Conservation (phyloP, 1,140 invertebrate species). For the Antheraea pernyi region DNA sequence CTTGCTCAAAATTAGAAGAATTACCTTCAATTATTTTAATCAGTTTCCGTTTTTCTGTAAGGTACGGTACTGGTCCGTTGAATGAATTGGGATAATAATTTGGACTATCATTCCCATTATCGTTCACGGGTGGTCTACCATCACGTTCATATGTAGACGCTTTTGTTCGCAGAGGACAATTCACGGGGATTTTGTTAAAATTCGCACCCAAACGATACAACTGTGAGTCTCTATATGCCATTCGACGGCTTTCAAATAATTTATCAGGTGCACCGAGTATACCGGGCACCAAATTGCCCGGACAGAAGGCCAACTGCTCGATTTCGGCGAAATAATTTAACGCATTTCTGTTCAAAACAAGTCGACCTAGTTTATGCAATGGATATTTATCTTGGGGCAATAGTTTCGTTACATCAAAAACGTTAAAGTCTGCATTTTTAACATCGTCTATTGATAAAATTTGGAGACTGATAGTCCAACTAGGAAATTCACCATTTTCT, state of each 20-base stretch:
- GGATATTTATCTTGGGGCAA: conserved; percentile 91
- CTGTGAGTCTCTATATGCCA: conserved; percentile 94
- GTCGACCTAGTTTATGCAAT: conserved; percentile 88
- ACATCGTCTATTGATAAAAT: conserved; percentile 74
- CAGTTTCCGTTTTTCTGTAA: conserved; percentile 62
- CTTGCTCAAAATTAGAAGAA: conserved; percentile 91
- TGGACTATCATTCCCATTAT: conserved; percentile 86
- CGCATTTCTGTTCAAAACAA: conserved; percentile 90
- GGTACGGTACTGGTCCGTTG: conserved; percentile 82
- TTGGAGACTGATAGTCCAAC: conserved; percentile 82
- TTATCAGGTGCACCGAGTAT: conserved; percentile 92
- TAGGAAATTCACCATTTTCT: conserved; percentile 82
- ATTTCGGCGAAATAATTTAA: conserved; percentile 92
- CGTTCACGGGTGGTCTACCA: conserved; percentile 83
- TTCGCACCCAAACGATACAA: conserved; percentile 92
- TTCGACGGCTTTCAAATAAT: conserved; percentile 84
- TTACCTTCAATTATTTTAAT: conserved; percentile 76
- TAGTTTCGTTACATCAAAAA: conserved; percentile 85
- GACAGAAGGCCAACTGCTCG: conserved; percentile 92
- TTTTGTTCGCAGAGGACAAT: conserved; percentile 83
- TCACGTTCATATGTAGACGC: conserved; percentile 83
- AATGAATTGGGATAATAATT: conserved; percentile 98
- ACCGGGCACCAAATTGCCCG: conserved; percentile 90
- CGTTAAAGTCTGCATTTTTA: conserved; percentile 73
- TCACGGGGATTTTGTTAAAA: conserved; percentile 92